Percentiles rank a stretch among this genome's conserved stretches.
Evolutionary conservation across 1,140 invertebrate genomes (phyloP).

Genomic region (Portunus trituberculatus): DNA sequence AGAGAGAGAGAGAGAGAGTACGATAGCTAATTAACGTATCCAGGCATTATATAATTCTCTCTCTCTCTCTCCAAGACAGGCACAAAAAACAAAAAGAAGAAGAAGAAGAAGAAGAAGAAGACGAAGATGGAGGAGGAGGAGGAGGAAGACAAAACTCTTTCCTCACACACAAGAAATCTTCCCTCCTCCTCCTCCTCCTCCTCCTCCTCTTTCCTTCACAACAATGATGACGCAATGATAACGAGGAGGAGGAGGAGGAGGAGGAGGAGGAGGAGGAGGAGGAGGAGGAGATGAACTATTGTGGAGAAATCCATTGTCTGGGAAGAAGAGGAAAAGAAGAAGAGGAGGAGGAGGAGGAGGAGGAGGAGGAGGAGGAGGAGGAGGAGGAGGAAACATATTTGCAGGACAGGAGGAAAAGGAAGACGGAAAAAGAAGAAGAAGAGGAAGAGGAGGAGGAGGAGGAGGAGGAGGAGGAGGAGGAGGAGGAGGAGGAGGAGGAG

Average conservation of each 20-base stretch:
- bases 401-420: no score
- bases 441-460: not conserved
- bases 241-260: slow-evolving; percentile 76
- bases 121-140: no score
- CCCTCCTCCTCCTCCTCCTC: no score
- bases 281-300: not conserved
- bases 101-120: not conserved
- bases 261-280: not conserved
- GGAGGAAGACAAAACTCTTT: no score
- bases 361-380: no score
- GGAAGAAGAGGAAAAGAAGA: not conserved
- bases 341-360: not conserved
- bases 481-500: no score
- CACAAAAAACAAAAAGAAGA: not conserved
- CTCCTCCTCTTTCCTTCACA: no score
- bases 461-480: not conserved
- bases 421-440: not conserved
- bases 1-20: slow-evolving; percentile 40
- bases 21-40: not conserved
- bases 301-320: not conserved
- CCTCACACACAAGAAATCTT: no score
- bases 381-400: no score
- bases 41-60: not conserved
- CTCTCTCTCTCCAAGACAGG: not conserved
- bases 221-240: no score